A percentile compares a stretch with the other conserved stretches of the same genome.
These are phyloP conservation scores for Peromyscus maniculatus DNA, from an alignment of 2,113 vertebrate genomes.

Conservation along the genomic window DNA sequence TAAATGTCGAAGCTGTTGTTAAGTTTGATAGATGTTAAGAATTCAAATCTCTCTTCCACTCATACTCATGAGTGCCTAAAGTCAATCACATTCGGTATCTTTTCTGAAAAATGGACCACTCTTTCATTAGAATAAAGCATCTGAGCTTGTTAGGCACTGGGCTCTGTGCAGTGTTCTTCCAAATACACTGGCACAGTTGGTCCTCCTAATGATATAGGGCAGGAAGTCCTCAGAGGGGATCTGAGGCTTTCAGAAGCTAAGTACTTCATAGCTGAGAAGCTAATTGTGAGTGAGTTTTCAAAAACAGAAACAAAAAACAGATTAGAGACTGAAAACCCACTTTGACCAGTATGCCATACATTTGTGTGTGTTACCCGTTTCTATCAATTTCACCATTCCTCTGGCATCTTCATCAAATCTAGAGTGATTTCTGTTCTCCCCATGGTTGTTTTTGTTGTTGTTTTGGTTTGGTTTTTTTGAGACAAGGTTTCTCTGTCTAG, in stretches of 20 bases:
- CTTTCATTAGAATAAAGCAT: conserved; percentile 27
- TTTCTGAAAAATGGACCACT: conserved; percentile 36
- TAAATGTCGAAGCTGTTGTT: conserved; percentile 53
- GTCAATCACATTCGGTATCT: background rate
- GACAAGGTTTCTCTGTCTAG: background rate
- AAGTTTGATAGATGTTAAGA: conserved; percentile 40
- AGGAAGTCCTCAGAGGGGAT: background rate
- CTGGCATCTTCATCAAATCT: background rate
- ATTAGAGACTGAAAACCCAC: background rate
- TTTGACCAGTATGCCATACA: background rate
- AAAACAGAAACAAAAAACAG: background rate
- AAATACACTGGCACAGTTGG: conserved; percentile 26
- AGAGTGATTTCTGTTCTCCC: background rate
- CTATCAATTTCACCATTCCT: background rate
- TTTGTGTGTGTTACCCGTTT: background rate
- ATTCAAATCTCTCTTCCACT: conserved; percentile 34
- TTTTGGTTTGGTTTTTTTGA: background rate
- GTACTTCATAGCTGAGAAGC: background rate
- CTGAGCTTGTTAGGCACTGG: background rate
- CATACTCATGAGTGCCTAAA: background rate
- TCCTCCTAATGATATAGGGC: background rate
- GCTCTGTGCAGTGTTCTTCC: conserved; percentile 8
- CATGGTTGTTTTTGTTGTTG: background rate
- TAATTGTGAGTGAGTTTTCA: conserved; percentile 16
- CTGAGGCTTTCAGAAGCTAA: background rate